Conservation (phyloP, 35 echinoderm and acorn worm genomes). For the Ophiothrix spiculata region DNA sequence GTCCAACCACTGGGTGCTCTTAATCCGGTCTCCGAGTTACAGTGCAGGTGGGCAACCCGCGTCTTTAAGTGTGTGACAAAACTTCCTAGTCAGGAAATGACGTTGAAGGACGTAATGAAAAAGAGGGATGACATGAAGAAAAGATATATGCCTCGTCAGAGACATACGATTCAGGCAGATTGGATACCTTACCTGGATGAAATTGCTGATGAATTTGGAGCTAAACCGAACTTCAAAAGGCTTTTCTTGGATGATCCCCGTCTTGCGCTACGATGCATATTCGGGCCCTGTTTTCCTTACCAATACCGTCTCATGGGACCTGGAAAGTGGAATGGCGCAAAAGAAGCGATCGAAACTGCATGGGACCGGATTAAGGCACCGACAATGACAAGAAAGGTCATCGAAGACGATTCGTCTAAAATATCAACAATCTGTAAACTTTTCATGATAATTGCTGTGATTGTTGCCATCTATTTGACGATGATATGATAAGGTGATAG, state of each 20-base stretch:
- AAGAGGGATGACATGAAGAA: slow-evolving; percentile 57
- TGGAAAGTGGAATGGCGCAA: slow-evolving; percentile 80
- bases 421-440: too few relatives aligned
- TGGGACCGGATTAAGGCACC: slow-evolving; percentile 57
- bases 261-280: slow-evolving; percentile 52
- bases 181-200: slow-evolving; percentile 63
- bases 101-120: slow-evolving; percentile 45
- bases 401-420: too few relatives aligned
- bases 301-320: slow-evolving; percentile 86
- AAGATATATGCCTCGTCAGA: slow-evolving; percentile 53
- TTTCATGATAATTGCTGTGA: too few relatives aligned
- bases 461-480: too few relatives aligned
- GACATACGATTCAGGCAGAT: slow-evolving; percentile 91
- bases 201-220: slow-evolving; percentile 63
- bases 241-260: slow-evolving; percentile 56
- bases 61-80: slow-evolving; percentile 56
- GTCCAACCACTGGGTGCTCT: slow-evolving; percentile 71
- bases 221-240: slow-evolving; percentile 61
- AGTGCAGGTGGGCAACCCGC: slow-evolving; percentile 71
- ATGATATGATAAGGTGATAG: too few relatives aligned
- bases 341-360: slow-evolving; percentile 46
- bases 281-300: slow-evolving; percentile 67
- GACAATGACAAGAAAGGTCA: slow-evolving; percentile 48
- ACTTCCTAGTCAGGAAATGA: slow-evolving; percentile 41
- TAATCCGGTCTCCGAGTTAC: slow-evolving; percentile 80